Percentiles rank a stretch among this genome's conserved stretches.
These are phyloP conservation scores for Pediacus dermestoides DNA, from an alignment of 2,888 invertebrate genomes.

Conservation along the genomic window DNA sequence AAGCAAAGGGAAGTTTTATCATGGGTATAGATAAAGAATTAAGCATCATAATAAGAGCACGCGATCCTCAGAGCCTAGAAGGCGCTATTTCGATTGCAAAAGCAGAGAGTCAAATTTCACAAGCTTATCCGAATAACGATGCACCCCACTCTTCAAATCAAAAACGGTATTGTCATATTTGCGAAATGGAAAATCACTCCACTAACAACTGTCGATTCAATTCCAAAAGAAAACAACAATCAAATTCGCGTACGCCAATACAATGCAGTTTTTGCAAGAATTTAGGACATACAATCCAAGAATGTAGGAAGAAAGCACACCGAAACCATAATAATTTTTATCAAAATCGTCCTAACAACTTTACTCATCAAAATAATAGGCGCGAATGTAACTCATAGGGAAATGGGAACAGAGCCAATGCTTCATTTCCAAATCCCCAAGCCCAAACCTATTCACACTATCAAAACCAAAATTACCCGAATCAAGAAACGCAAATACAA, in stretches of 20 bases:
- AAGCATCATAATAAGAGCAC: neutral
- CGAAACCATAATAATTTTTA: neutral
- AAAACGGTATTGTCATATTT: constrained; percentile 1
- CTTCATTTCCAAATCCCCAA: too few relatives aligned
- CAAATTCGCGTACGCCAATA: too few relatives aligned
- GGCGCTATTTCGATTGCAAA: neutral
- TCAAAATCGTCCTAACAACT: neutral
- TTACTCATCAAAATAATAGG: too few relatives aligned
- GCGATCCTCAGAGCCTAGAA: neutral
- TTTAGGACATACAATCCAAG: constrained; percentile 1
- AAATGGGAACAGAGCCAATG: too few relatives aligned
- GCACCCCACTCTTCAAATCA: too few relatives aligned
- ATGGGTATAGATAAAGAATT: neutral
- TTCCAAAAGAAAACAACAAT: too few relatives aligned
- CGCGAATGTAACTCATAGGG: too few relatives aligned
- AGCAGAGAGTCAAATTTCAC: neutral
- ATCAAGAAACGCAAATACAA: neutral
- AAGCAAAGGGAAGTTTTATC: neutral
- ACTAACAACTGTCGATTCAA: neutral
- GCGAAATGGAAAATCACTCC: neutral
- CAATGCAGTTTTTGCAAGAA: constrained; percentile 1
- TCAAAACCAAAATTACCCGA: too few relatives aligned
- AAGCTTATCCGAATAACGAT: too few relatives aligned
- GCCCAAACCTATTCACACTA: too few relatives aligned
- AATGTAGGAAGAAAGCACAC: constrained; percentile 1